Base-by-base conservation (phyloP, 2,888 invertebrate genomes). In the Molanna angustata region DNA sequence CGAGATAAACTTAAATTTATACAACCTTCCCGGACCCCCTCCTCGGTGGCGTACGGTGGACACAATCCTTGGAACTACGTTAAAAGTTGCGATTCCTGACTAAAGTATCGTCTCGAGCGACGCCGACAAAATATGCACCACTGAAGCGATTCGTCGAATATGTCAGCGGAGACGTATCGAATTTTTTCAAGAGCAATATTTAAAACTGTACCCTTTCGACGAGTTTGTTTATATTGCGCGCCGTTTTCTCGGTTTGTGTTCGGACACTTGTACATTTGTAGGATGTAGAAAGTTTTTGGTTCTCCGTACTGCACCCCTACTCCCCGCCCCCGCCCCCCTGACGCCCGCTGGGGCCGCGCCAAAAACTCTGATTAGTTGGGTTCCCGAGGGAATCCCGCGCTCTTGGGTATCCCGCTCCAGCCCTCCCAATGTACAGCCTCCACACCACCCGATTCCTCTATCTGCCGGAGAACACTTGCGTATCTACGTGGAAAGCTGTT, bases 211-310 rank as follows among this genome's bases (percentile, higher is more conserved):
- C n/a, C n/a, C n/a, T n/a, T n/a, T n/a, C n/a, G n/a, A n/a, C n/a
- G n/a, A n/a, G n/a, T n/a, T n/a, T n/a, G n/a, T n/a, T n/a, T n/a
- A n/a, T 17, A 20, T 43, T 51, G 31, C 11, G n/a, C 17, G 45
- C 7, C 27, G 21, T 17, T 18, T 39, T 51, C 21, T 14, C 17
- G 47, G 6, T 16, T 44, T 44, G 31, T 44, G 19, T 32, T 35
- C 35, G n/a, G 33, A 35, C 32, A 35, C 21, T 13, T 11, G 47
- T 37, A 37, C 47, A 22, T 37, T 35, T 47, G 46, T 51, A 40
- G 41, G 31, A 17, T 19, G 56, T 39, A 39, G 44, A 44, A 47
- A 50, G 46, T 45, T 69, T 67, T 66, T 62, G 67, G 63, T 63
- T 60, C 62, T 61, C 46, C 32, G 46, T 40, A 52, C 52, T 48